phyloP scores from a whole-genome alignment of 2,113 vertebrate genomes.

The Vidua chalybeata region DNA sequence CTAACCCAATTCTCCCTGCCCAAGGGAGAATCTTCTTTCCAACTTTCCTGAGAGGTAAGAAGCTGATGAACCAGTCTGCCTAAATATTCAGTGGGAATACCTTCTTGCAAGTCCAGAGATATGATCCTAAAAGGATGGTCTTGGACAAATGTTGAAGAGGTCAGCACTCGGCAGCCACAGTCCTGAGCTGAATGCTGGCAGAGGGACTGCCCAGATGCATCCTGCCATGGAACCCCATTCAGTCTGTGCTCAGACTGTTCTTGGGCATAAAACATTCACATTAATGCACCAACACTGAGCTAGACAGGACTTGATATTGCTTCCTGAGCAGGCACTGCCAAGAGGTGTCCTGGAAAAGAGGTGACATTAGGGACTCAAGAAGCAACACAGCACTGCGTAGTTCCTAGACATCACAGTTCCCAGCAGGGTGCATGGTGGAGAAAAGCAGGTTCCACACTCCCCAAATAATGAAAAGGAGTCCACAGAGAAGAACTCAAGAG shows the following conservation, averaged over 20 bases:
- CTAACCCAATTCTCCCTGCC: not conserved
- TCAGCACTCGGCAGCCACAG: not conserved
- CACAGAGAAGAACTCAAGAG: not conserved
- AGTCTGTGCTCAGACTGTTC: not conserved
- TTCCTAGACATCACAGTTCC: not conserved
- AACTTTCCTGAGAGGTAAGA: not conserved
- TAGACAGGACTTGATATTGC: not conserved
- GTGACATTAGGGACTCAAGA: not conserved
- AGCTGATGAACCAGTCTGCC: not conserved
- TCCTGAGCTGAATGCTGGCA: not conserved
- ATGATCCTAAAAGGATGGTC: not conserved
- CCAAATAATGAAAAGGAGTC: not conserved
- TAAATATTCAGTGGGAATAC: not conserved
- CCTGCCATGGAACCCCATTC: not conserved
- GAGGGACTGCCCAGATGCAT: not conserved
- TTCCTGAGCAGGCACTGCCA: not conserved
- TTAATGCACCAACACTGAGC: fast-evolving
- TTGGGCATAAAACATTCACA: not conserved
- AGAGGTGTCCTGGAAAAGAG: not conserved
- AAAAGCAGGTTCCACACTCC: not conserved
- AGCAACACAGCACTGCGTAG: not conserved
- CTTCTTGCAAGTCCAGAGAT: not conserved
- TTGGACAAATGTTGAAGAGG: not conserved
- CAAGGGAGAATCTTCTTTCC: not conserved
- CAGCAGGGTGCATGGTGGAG: not conserved